These are phyloP conservation scores for Mormyrops attenuatus DNA, from an alignment of 2,797 vertebrate species.

Conservation along the genomic window DNA sequence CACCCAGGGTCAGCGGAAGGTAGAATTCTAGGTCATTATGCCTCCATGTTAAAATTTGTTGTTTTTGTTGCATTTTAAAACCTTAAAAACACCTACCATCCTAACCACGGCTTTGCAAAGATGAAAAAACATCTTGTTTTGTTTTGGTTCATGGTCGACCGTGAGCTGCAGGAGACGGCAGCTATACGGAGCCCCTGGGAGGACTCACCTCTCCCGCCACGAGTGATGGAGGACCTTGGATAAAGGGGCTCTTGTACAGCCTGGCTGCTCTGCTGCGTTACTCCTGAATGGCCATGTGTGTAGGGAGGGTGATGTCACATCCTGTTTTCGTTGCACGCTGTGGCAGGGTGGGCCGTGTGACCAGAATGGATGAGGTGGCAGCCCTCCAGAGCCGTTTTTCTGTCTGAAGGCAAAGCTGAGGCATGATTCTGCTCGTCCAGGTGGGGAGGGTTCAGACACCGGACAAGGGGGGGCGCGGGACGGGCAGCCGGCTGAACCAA, in stretches of 20 bases:
- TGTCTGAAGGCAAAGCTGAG: background rate
- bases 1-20: background rate
- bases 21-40: background rate
- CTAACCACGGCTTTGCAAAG: background rate
- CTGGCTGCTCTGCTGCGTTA: background rate
- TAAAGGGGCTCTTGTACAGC: background rate
- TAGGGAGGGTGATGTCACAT: background rate
- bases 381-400: background rate
- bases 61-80: conserved; percentile 2
- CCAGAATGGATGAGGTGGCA: background rate
- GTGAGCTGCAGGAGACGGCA: background rate
- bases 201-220: background rate
- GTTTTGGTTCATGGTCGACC: background rate
- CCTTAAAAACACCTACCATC: background rate
- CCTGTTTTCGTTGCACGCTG: background rate
- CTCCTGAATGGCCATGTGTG: conserved; percentile 2
- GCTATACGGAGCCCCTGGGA: background rate
- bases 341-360: background rate
- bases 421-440: background rate
- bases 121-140: background rate
- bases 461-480: background rate
- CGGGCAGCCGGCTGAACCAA: background rate
- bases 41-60: background rate
- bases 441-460: background rate
- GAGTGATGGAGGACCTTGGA: background rate